phyloP scores from a whole-genome alignment of 30 jellyfish, hydroid and myxozoan genomes.

The Pelagia noctiluca region DNA sequence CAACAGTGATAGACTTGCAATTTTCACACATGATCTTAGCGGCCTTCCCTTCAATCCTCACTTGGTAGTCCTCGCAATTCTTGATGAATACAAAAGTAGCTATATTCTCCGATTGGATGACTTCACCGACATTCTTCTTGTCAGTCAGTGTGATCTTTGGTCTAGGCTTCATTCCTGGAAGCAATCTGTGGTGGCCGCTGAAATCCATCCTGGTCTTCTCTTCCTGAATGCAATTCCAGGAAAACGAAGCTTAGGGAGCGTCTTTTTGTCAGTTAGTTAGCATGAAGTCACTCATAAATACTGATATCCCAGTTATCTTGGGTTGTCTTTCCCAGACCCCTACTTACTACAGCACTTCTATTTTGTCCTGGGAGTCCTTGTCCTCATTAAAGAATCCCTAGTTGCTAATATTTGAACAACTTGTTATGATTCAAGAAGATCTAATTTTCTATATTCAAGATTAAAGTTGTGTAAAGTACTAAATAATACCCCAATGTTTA shows the following conservation, averaged over 20 bases:
- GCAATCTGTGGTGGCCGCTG: conserved; percentile 42
- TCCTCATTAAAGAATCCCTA: too few species aligned
- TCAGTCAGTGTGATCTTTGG: conserved; percentile 71
- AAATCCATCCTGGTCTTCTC: conserved; percentile 15
- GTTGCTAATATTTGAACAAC: too few species aligned
- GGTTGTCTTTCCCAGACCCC: too few species aligned
- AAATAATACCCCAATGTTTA: too few species aligned
- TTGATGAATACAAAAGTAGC: conserved; percentile 79
- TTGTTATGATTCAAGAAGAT: too few species aligned
- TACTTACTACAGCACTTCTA: too few species aligned
- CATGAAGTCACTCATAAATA: too few species aligned
- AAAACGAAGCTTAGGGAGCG: too few species aligned
- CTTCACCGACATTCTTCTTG: conserved; percentile 63
- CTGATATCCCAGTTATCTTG: too few species aligned
- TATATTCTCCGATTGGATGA: conserved; percentile 51
- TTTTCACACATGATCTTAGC: conserved; percentile 85
- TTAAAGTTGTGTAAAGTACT: too few species aligned
- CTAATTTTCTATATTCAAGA: too few species aligned
- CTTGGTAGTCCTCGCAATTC: conserved; percentile 65
- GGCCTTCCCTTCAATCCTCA: conserved; percentile 83
- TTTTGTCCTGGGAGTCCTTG: too few species aligned
- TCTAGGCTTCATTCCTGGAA: conserved; percentile 93
- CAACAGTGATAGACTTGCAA: conserved; percentile 34
- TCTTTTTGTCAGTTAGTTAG: neutral
- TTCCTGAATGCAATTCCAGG: neutral